A percentile compares a stretch with the other conserved stretches of the same genome.
Evolutionary conservation across 2,888 invertebrate species (phyloP).

Genomic region (Salpingus planirostris): DNA sequence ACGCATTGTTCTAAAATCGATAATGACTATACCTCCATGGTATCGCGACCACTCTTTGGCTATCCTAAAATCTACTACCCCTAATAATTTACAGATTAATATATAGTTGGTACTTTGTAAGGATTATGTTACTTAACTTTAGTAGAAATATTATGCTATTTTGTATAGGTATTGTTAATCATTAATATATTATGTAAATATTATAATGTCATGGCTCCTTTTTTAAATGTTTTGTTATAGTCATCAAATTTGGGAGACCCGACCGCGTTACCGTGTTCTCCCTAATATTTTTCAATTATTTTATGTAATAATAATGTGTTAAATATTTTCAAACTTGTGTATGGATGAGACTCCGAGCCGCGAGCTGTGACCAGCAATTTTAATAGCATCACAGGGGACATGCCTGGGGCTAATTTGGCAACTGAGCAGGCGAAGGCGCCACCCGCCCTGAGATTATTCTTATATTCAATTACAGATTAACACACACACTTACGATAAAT

Average conservation of each 20-base stretch:
- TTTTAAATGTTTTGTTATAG: no score
- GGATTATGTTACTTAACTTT: slow-evolving; percentile 41
- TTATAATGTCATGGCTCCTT: slow-evolving; percentile 34
- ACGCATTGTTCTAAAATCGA: slow-evolving; percentile 41
- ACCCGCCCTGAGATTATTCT: slow-evolving; percentile 20
- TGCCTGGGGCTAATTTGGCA: slow-evolving; percentile 36
- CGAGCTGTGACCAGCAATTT: slow-evolving; percentile 33
- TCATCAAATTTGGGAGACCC: slow-evolving; percentile 18
- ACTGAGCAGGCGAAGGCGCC: slow-evolving; percentile 27
- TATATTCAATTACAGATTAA: slow-evolving; percentile 27
- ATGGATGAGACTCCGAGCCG: slow-evolving; percentile 23
- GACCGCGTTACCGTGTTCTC: slow-evolving; percentile 16
- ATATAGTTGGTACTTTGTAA: slow-evolving; percentile 58
- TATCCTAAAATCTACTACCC: slow-evolving; percentile 28
- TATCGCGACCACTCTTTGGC: slow-evolving; percentile 25
- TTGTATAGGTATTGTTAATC: slow-evolving; percentile 35
- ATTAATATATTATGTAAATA: slow-evolving; percentile 28
- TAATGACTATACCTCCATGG: slow-evolving; percentile 27
- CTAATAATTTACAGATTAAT: slow-evolving; percentile 43
- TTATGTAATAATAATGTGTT: no score
- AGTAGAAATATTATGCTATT: slow-evolving; percentile 40
- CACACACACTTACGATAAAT: slow-evolving; percentile 33
- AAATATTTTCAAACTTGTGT: no score
- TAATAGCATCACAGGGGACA: slow-evolving; percentile 30
- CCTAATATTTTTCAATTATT: slow-evolving; percentile 12